phyloP scores from a whole-genome alignment of 2,113 vertebrate species.

The Syngnathus floridae region DNA sequence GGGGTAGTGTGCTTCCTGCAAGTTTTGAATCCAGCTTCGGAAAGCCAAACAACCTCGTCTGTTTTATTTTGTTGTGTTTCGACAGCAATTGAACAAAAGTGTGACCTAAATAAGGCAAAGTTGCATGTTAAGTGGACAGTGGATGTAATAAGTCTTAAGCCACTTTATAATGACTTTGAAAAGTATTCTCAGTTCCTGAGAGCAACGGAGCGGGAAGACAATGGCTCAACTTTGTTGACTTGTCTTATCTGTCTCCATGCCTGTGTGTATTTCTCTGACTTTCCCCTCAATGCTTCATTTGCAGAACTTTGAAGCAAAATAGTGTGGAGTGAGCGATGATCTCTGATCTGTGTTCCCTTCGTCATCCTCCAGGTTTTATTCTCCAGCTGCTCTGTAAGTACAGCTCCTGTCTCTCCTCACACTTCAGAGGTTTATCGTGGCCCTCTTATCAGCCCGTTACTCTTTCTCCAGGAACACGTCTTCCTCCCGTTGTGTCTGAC shows the following conservation, averaged over 20 bases:
- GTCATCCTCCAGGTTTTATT: conserved; percentile 30
- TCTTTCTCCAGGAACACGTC: conserved; percentile 38
- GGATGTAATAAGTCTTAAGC: no score
- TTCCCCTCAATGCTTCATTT: conserved; percentile 63
- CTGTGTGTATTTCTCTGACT: conserved; percentile 49
- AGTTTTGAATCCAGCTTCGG: conserved; percentile 5
- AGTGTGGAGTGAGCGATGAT: conserved; percentile 49
- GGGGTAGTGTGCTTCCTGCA: neutral
- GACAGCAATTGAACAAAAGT: no score
- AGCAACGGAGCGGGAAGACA: no score
- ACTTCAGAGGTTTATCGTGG: conserved; percentile 13
- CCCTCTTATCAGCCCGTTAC: conserved; percentile 33
- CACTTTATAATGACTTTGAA: no score
- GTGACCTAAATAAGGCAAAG: no score
- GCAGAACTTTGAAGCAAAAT: conserved; percentile 55
- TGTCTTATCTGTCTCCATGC: neutral
- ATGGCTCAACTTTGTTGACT: no score
- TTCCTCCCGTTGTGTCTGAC: conserved; percentile 35
- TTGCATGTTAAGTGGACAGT: no score
- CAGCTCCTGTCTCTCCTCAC: conserved; percentile 26
- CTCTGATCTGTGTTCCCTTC: conserved; percentile 40
- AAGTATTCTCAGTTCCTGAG: no score
- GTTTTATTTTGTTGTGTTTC: no score
- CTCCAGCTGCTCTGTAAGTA: conserved; percentile 62
- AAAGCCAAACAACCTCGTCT: no score